Conservation (phyloP, 53 echinoderm and acorn worm genomes). For the Paelopatides confundens region DNA sequence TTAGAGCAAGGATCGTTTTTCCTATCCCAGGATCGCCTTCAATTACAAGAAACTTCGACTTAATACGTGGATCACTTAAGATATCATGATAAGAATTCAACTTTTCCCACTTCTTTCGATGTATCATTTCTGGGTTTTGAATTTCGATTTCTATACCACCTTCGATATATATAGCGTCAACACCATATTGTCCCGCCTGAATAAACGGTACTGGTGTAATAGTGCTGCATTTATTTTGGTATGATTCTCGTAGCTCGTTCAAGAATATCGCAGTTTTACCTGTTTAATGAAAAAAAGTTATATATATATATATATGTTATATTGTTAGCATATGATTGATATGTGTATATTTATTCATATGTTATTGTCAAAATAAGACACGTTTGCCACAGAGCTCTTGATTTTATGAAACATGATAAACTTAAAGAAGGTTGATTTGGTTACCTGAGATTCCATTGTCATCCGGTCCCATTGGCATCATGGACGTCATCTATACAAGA, state of each 20-base stretch:
- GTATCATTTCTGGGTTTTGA: neutral
- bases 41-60: neutral
- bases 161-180: neutral
- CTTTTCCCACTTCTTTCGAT: neutral
- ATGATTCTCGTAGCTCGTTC: neutral
- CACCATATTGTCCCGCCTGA: neutral
- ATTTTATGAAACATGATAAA: too few relatives aligned
- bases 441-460: too few relatives aligned
- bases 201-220: neutral
- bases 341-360: too few relatives aligned
- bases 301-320: neutral
- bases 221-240: neutral
- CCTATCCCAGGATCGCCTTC: constrained; percentile 30
- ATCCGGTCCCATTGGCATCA: too few relatives aligned
- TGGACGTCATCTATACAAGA: too few relatives aligned
- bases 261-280: neutral
- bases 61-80: neutral
- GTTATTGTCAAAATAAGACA: too few relatives aligned
- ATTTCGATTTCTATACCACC: neutral
- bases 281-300: neutral
- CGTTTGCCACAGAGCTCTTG: too few relatives aligned
- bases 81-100: neutral
- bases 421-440: too few relatives aligned
- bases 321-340: too few relatives aligned
- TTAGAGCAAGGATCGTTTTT: neutral